Evolutionary conservation across 2,888 invertebrate species (phyloP), one percentile per base, ranked within the genome.

Genomic region (Synergus japonicus): DNA sequence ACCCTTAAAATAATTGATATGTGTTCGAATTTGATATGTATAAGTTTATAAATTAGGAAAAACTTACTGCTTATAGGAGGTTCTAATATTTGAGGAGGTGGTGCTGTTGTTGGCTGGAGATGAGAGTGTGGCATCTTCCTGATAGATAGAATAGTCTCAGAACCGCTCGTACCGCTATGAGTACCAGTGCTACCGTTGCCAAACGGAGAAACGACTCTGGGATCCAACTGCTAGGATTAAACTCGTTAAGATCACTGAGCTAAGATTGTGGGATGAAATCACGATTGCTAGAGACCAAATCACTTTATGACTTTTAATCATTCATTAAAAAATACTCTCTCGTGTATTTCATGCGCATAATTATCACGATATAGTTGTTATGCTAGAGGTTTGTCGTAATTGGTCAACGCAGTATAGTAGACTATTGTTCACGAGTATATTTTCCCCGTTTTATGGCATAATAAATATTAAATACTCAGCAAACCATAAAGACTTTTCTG

Each of bases 91-190:
- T 86, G 85, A 18, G 80, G 69, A 18, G 83, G 49, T 18, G 84
- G 64, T 81, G 77, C 86, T 80, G 93, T 3, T 29, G 3, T 29
- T 29, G 29, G 2, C 3, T 29, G 94, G 78, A 93, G 93, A 92
- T 93, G 93, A 54, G 93, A 85, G 18, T 93, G 90, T 76, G 92
- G 88, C 84, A 92, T 84, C 87, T 93, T 94, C 84, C 93, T 92
- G 79, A 92, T 88, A 87, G 93, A 89, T 79, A 92, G 89, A 81
- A 92, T 89, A 83, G 90, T 88, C 81, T 91, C 88, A 73, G 82
- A 78, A 73, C 80, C 81, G 80, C 90, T 89, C 44, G 87, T 87
- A 2, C 90, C 90, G 86, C 93, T 92, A 49, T 86, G 85, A 22
- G 83, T 79, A 9, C 85, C 86, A 64, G 82, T 88, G 79, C 85